Percentiles rank a stretch among this genome's conserved stretches.
Conservation (phyloP, 2,888 invertebrate genomes). For the Xanthia icteritia region DNA sequence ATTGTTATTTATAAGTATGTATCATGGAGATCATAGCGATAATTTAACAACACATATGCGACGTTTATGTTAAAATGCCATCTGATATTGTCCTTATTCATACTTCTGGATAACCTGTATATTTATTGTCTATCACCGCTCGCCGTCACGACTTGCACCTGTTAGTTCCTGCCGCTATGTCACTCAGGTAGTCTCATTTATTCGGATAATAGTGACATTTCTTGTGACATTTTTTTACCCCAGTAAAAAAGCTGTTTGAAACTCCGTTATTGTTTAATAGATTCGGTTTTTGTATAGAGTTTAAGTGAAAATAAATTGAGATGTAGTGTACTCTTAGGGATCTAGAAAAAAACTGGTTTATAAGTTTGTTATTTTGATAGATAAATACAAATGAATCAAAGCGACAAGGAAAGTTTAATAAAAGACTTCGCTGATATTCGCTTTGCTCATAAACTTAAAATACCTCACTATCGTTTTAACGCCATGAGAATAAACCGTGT, state of each 20-base stretch:
- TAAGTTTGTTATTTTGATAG: not conserved
- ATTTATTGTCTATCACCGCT: conserved; percentile 1
- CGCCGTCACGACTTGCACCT: conserved; percentile 59
- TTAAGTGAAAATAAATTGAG: not conserved
- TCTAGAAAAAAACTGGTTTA: too few relatives aligned
- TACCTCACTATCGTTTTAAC: not conserved
- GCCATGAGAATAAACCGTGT: not conserved
- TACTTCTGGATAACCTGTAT: conserved; percentile 27
- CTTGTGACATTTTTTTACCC: conserved; percentile 36
- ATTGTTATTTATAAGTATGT: too few relatives aligned
- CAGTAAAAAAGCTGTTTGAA: not conserved
- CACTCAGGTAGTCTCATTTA: conserved; percentile 61
- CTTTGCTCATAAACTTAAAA: not conserved
- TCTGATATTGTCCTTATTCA: not conserved
- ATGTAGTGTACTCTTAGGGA: too few relatives aligned
- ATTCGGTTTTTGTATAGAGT: not conserved
- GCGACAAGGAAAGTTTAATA: not conserved
- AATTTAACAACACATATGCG: too few relatives aligned
- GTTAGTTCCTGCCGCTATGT: conserved; percentile 41
- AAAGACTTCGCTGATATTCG: not conserved
- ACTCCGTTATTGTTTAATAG: not conserved
- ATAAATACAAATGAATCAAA: not conserved
- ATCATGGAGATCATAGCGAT: too few relatives aligned
- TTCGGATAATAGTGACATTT: conserved; percentile 39
- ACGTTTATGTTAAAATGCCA: too few relatives aligned